Evolutionary conservation across 2,113 vertebrate species (phyloP).

Genomic region (Leptocoma aspasia): DNA sequence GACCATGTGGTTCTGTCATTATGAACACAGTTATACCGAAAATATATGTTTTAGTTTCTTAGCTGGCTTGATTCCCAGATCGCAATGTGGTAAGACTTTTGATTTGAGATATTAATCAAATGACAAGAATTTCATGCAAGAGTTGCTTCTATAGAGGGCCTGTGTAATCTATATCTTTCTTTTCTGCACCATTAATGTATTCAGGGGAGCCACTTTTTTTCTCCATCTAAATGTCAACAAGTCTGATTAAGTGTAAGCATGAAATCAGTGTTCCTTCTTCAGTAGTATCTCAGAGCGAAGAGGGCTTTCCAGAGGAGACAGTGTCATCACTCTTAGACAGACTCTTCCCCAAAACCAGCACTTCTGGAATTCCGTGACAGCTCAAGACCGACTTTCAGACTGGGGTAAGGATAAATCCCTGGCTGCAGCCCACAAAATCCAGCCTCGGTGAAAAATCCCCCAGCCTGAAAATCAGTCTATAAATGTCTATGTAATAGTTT

Average conservation of each 20-base stretch:
- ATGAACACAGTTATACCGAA: slow-evolving; percentile 31
- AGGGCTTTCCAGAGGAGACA: background rate
- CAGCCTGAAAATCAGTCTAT: background rate
- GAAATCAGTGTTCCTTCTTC: slow-evolving; percentile 41
- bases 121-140: slow-evolving; percentile 23
- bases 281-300: background rate
- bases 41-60: slow-evolving; percentile 51
- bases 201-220: background rate
- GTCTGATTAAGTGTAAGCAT: slow-evolving; percentile 58
- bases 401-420: background rate
- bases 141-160: slow-evolving; percentile 18
- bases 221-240: slow-evolving; percentile 55
- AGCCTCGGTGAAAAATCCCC: background rate
- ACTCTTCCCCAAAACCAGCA: background rate
- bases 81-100: slow-evolving; percentile 53
- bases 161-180: slow-evolving; percentile 48
- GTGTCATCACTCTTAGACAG: slow-evolving; percentile 9
- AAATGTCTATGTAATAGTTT: background rate
- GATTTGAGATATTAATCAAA: slow-evolving; percentile 61
- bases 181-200: slow-evolving; percentile 52
- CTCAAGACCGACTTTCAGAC: background rate
- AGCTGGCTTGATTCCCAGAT: slow-evolving; percentile 54
- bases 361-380: background rate
- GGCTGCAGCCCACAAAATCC: background rate
- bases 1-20: slow-evolving; percentile 40